Evolutionary conservation across 2,797 vertebrate species (phyloP).

Genomic region (Argentina silus): DNA sequence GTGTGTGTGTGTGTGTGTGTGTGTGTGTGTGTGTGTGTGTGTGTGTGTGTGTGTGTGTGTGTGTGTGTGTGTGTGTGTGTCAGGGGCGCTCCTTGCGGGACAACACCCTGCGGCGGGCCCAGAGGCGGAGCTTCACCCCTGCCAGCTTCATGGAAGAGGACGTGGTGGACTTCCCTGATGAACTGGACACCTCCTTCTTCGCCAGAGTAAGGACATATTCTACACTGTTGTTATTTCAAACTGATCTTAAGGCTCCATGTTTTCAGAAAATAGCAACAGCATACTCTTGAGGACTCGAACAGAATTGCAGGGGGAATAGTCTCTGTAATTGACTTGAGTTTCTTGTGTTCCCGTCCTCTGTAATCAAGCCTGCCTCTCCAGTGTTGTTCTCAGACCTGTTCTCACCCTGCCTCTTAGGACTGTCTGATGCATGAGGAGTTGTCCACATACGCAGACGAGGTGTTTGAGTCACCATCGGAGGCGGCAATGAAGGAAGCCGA

Average conservation of each 20-base stretch:
- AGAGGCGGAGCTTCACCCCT: constrained; percentile 93
- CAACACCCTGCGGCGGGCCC: constrained; percentile 78
- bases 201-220: constrained; percentile 81
- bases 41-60: neutral
- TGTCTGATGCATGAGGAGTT: constrained; percentile 92
- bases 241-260: neutral
- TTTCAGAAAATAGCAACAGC: constrained; percentile 2
- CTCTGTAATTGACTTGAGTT: neutral
- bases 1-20: constrained; percentile 23
- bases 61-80: constrained; percentile 13
- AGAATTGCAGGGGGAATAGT: neutral
- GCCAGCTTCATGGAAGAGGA: constrained; percentile 98
- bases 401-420: constrained; percentile 77
- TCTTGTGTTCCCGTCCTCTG: too few species aligned
- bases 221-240: neutral
- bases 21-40: constrained; percentile 3
- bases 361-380: neutral
- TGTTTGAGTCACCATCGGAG: constrained; percentile 94
- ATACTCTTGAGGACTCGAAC: neutral
- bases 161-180: constrained; percentile 91
- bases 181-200: constrained; percentile 97
- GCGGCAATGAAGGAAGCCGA: constrained; percentile 87
- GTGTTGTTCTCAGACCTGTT: neutral
- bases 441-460: constrained; percentile 93
- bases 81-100: constrained; percentile 92